Percentiles rank a stretch among this genome's conserved stretches.
phyloP scores from a whole-genome alignment of 2,797 vertebrate species.

The Distichodus sexfasciatus region DNA sequence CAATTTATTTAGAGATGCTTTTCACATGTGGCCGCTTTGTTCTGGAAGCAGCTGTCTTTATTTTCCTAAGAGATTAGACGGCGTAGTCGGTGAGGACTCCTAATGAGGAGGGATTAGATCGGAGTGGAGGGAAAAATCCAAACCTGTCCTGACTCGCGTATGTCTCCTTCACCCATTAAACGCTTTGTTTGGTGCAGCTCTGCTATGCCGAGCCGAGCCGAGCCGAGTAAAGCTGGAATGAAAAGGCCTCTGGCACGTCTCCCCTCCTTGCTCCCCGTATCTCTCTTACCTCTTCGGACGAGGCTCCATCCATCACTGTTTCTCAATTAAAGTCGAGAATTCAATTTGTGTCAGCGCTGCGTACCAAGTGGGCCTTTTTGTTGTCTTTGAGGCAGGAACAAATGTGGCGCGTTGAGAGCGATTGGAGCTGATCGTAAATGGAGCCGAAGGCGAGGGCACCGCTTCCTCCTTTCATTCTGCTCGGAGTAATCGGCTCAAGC shows the following conservation, averaged over 20 bases:
- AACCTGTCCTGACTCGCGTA: neutral
- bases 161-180: neutral
- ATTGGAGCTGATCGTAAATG: constrained; percentile 52
- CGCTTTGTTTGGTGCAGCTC: constrained; percentile 1
- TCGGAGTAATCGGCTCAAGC: neutral
- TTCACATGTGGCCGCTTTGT: too few species aligned
- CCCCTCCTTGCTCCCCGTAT: constrained; percentile 39
- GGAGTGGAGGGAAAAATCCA: neutral
- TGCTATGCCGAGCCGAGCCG: too few species aligned
- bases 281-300: constrained; percentile 43
- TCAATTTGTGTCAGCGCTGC: constrained; percentile 45
- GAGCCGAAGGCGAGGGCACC: constrained; percentile 42
- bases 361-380: constrained; percentile 40
- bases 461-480: too few species aligned
- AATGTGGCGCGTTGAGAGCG: constrained; percentile 49
- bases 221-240: too few species aligned
- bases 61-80: too few species aligned
- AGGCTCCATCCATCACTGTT: constrained; percentile 50
- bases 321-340: constrained; percentile 48
- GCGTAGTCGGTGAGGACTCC: too few species aligned
- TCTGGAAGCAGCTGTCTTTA: too few species aligned
- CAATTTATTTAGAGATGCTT: too few species aligned
- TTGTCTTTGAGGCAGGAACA: constrained; percentile 42
- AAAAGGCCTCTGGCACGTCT: constrained; percentile 22
- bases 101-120: too few species aligned